These are phyloP conservation scores for Drosophila ercepeae DNA, from an alignment of 1,140 invertebrate genomes.

Conservation along the genomic window DNA sequence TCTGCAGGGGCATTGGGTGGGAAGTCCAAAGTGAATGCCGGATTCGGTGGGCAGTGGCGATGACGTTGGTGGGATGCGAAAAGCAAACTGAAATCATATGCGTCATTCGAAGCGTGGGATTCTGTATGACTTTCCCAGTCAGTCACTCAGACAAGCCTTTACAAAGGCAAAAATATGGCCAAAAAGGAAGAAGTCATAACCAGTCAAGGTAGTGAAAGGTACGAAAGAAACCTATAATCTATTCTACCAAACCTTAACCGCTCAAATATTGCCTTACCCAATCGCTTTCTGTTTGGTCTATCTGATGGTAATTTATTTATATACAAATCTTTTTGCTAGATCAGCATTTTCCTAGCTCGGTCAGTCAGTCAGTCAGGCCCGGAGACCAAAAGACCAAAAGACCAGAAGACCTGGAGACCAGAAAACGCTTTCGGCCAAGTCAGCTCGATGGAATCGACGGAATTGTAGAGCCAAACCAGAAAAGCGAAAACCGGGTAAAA, in stretches of 20 bases:
- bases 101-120: constrained; percentile 52
- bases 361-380: constrained; percentile 56
- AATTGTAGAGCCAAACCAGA: constrained; percentile 38
- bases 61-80: constrained; percentile 26
- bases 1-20: neutral
- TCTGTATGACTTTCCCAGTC: constrained; percentile 7
- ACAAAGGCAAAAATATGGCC: constrained; percentile 1
- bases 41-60: constrained; percentile 44
- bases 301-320: constrained; percentile 17
- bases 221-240: neutral
- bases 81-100: constrained; percentile 19
- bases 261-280: constrained; percentile 23
- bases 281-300: constrained; percentile 31
- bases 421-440: constrained; percentile 37
- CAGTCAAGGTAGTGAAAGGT: constrained; percentile 12
- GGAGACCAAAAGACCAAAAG: constrained; percentile 10
- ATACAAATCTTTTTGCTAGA: constrained; percentile 36
- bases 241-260: neutral
- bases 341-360: constrained; percentile 48
- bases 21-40: constrained; percentile 15
- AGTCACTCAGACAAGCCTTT: constrained; percentile 15
- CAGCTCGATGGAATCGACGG: constrained; percentile 18
- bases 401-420: constrained; percentile 19
- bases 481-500: constrained; percentile 57
- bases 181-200: neutral